These are phyloP conservation scores for Tympanuchus pallidicinctus DNA, from an alignment of 2,113 vertebrate genomes.

Conservation along the genomic window DNA sequence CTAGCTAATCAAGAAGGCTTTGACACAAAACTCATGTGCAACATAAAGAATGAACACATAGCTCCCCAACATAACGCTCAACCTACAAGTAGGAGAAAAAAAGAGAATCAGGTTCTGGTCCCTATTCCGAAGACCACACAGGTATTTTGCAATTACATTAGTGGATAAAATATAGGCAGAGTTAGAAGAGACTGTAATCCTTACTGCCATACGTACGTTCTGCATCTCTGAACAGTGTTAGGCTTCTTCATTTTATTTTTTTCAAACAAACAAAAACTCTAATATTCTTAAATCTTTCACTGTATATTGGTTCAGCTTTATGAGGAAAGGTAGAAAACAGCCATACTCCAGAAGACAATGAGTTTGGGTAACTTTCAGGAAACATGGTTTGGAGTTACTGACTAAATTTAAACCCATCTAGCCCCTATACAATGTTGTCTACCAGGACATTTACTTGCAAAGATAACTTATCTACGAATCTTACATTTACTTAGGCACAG, in stretches of 20 bases:
- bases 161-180: not conserved
- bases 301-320: not conserved
- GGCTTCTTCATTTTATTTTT: not conserved
- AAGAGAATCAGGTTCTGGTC: not conserved
- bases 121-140: not conserved
- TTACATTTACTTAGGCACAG: not conserved
- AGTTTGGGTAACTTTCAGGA: not conserved
- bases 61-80: not conserved
- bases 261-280: not conserved
- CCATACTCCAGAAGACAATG: not conserved
- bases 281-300: not conserved
- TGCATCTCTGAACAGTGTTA: not conserved
- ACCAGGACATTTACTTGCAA: not conserved
- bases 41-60: not conserved
- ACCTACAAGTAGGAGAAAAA: not conserved
- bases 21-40: not conserved
- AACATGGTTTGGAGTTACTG: not conserved
- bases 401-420: not conserved
- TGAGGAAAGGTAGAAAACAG: not conserved
- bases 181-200: not conserved
- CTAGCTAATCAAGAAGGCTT: not conserved
- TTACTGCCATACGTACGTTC: not conserved
- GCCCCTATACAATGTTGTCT: not conserved
- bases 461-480: not conserved
- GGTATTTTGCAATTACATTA: not conserved